Conservation (phyloP, 2,888 invertebrate species). For the Drosophila merina region DNA sequence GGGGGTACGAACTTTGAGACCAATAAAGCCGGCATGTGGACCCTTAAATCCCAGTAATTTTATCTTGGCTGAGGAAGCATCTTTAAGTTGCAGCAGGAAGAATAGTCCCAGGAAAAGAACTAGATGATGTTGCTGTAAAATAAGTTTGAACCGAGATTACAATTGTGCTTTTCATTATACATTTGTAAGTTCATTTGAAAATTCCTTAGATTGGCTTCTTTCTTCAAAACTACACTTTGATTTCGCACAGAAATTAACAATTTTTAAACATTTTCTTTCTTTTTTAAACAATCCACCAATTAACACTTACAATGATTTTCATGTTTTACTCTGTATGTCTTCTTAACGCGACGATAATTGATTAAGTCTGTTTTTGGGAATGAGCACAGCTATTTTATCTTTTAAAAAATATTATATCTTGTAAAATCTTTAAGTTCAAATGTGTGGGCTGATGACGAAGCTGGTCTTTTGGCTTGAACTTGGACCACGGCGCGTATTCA, state of each 20-base stretch:
- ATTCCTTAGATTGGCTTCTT: too few species aligned
- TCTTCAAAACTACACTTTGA: background rate
- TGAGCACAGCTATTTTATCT: constrained; percentile 19
- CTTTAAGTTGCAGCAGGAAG: constrained; percentile 36
- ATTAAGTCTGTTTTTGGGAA: constrained; percentile 36
- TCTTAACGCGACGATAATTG: constrained; percentile 38
- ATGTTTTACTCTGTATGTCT: constrained; percentile 45
- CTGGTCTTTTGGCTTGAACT: constrained; percentile 35
- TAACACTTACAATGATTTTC: constrained; percentile 69
- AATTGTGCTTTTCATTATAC: background rate
- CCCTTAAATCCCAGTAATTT: constrained; percentile 76
- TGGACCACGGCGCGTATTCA: constrained; percentile 62
- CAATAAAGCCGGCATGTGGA: constrained; percentile 70
- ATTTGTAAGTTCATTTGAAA: background rate
- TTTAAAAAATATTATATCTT: constrained; percentile 30
- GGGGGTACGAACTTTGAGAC: constrained; percentile 69
- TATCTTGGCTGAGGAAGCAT: constrained; percentile 63
- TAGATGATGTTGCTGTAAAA: constrained; percentile 6
- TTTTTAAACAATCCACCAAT: constrained; percentile 10
- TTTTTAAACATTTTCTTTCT: background rate
- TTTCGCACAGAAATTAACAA: background rate
- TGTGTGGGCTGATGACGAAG: constrained; percentile 44
- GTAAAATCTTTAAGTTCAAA: constrained; percentile 59
- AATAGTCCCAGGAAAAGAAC: constrained; percentile 50
- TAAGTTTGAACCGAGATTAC: background rate